Evolutionary conservation across 2,888 invertebrate species (phyloP).

Genomic region (Andrena minutula): DNA sequence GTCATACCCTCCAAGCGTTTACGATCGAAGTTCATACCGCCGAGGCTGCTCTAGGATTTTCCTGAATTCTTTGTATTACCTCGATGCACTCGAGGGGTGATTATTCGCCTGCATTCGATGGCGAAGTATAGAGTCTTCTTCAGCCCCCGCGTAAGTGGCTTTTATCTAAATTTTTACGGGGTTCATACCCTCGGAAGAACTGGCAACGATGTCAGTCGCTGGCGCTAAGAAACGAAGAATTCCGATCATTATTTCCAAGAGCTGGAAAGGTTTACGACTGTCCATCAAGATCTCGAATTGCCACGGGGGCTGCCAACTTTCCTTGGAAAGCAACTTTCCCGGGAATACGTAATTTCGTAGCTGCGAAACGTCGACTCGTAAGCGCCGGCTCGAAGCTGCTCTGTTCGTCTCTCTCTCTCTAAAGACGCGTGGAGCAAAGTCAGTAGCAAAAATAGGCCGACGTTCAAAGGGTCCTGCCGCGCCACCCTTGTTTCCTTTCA

Average conservation of each 20-base stretch:
- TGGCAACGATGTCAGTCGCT: constrained; percentile 1
- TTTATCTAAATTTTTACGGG: constrained; percentile 27
- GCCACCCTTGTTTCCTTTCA: neutral
- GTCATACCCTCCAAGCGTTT: neutral
- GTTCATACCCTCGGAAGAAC: neutral
- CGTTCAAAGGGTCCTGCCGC: neutral
- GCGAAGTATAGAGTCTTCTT: neutral
- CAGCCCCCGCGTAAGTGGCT: neutral
- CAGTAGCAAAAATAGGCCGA: neutral
- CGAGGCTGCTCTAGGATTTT: neutral
- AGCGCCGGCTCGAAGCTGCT: neutral
- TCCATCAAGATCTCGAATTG: constrained; percentile 68
- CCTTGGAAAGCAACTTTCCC: constrained; percentile 55
- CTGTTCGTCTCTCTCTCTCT: neutral
- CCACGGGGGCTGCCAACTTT: constrained; percentile 39
- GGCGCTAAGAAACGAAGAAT: constrained; percentile 36
- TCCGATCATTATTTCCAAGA: constrained; percentile 60
- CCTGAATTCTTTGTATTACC: neutral
- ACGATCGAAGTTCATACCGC: constrained; percentile 31
- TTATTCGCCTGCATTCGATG: neutral
- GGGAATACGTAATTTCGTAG: constrained; percentile 65
- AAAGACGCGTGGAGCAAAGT: neutral
- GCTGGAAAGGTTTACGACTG: constrained; percentile 69
- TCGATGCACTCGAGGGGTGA: neutral
- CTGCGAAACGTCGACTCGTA: constrained; percentile 18